phyloP scores from a whole-genome alignment of 1,140 invertebrate genomes.

The Sinella curviseta region DNA sequence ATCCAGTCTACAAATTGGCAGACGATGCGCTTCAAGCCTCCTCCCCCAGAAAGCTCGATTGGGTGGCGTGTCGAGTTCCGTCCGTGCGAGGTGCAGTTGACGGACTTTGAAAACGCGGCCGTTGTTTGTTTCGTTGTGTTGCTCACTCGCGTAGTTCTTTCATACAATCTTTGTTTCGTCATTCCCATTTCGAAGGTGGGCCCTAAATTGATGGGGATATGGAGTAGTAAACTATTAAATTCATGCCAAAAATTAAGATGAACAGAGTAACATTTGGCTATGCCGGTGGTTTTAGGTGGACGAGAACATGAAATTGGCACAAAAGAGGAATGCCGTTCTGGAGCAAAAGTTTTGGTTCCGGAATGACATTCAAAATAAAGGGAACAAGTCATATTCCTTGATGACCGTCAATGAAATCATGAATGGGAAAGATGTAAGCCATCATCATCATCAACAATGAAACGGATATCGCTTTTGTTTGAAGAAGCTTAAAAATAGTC shows the following conservation, averaged over 20 bases:
- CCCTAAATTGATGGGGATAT: background rate
- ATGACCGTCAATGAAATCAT: conserved; percentile 96
- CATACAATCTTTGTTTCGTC: conserved; percentile 93
- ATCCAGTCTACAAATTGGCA: conserved; percentile 99
- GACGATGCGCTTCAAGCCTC: conserved; percentile 99
- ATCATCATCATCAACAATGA: background rate
- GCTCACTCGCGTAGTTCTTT: conserved; percentile 92
- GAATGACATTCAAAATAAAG: conserved; percentile 68
- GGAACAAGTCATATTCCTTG: conserved; percentile 62
- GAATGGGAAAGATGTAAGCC: conserved; percentile 80
- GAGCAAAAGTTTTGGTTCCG: conserved; percentile 89
- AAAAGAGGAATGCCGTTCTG: conserved; percentile 82
- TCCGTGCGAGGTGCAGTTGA: conserved; percentile 96
- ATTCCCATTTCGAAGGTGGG: conserved; percentile 94
- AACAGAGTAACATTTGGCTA: no score
- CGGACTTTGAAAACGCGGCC: conserved; percentile 99
- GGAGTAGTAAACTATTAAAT: no score
- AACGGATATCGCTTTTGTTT: no score
- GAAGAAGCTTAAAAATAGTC: background rate
- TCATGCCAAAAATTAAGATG: no score
- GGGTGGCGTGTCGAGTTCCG: conserved; percentile 99
- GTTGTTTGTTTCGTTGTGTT: conserved; percentile 98
- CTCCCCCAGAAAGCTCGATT: conserved; percentile 89
- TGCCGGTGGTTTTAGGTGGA: conserved; percentile 76
- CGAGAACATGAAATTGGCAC: conserved; percentile 95